A percentile compares a stretch with the other conserved stretches of the same genome.
phyloP scores from a whole-genome alignment of 1,140 invertebrate genomes.

The Belonocnema kinseyi region DNA sequence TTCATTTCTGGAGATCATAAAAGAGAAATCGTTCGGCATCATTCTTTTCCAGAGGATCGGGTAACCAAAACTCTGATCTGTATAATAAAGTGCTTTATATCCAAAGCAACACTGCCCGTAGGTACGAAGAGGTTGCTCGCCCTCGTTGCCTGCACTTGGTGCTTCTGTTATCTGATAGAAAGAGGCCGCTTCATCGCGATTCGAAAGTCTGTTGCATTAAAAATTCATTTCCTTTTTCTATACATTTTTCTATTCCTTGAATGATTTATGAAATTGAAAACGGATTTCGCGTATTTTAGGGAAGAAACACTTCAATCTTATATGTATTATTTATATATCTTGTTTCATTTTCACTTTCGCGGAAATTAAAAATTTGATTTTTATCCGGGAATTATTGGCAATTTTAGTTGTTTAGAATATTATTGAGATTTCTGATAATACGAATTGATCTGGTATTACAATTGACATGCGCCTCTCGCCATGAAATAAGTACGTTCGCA shows the following conservation, averaged over 20 bases:
- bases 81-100: slow-evolving; percentile 9
- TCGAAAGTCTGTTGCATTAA: slow-evolving; percentile 54
- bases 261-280: not conserved
- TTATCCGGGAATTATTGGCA: not conserved
- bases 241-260: not conserved
- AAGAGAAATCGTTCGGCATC: slow-evolving; percentile 25
- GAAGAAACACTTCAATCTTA: not conserved
- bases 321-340: not conserved
- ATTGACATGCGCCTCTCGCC: slow-evolving; percentile 45
- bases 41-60: not conserved
- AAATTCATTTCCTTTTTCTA: slow-evolving; percentile 36
- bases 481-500: slow-evolving; percentile 55
- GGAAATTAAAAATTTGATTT: not conserved
- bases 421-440: not conserved
- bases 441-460: not conserved
- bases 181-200: slow-evolving; percentile 56
- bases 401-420: not conserved
- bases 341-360: not conserved
- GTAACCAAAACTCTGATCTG: slow-evolving; percentile 22
- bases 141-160: slow-evolving; percentile 62
- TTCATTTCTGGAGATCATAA: slow-evolving; percentile 6
- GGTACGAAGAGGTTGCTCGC: slow-evolving; percentile 63
- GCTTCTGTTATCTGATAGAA: slow-evolving; percentile 68
- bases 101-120: slow-evolving; percentile 49
- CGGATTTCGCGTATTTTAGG: not conserved